Conservation (phyloP, 2,888 invertebrate species). For the Plagiodera versicolora region DNA sequence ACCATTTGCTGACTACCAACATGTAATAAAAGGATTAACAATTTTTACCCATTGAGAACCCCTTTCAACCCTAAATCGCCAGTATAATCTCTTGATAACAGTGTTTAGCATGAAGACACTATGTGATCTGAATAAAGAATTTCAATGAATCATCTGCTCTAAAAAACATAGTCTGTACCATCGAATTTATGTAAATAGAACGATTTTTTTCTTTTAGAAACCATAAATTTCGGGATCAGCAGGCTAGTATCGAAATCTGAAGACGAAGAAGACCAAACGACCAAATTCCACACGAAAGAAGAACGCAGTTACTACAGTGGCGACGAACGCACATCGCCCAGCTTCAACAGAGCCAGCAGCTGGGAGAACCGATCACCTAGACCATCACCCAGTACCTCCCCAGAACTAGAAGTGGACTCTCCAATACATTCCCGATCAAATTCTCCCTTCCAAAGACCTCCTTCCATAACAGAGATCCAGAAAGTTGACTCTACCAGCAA, state of each 20-base stretch:
- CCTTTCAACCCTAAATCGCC: slow-evolving; percentile 7
- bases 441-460: slow-evolving; percentile 55
- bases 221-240: slow-evolving; percentile 82
- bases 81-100: slow-evolving; percentile 6
- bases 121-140: not conserved
- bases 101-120: not conserved
- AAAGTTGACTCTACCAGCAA: slow-evolving; percentile 58
- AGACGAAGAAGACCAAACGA: slow-evolving; percentile 64
- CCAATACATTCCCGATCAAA: slow-evolving; percentile 62
- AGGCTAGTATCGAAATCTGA: slow-evolving; percentile 71
- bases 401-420: slow-evolving; percentile 76
- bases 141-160: not conserved
- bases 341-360: slow-evolving; percentile 36
- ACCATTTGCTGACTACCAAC: not conserved
- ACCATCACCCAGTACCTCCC: slow-evolving; percentile 60
- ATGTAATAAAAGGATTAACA: slow-evolving; percentile 16
- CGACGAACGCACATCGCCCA: slow-evolving; percentile 55
- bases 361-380: slow-evolving; percentile 49
- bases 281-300: slow-evolving; percentile 54
- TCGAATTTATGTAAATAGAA: slow-evolving; percentile 12
- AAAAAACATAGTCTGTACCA: not conserved
- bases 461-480: slow-evolving; percentile 55
- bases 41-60: slow-evolving; percentile 15
- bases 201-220: slow-evolving; percentile 69
- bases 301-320: slow-evolving; percentile 61